Percentiles rank a stretch among this genome's conserved stretches.
Evolutionary conservation across 2,113 vertebrate genomes (phyloP).

Genomic region (Rhinoptilus africanus): DNA sequence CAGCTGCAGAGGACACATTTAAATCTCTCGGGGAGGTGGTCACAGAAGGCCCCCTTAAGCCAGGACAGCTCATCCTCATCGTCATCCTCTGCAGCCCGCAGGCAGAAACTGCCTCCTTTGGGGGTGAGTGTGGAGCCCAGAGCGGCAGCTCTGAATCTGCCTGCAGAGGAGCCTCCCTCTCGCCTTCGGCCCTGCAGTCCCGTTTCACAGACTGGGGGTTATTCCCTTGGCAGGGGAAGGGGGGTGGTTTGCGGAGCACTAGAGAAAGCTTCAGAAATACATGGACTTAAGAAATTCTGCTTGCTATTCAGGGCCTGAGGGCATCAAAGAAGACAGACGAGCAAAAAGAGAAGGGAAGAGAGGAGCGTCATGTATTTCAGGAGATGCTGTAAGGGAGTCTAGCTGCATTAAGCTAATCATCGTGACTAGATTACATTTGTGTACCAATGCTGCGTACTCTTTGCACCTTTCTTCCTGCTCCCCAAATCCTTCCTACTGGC

Average conservation of each 20-base stretch:
- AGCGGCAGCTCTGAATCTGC: not conserved
- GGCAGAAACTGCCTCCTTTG: not conserved
- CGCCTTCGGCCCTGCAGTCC: not conserved
- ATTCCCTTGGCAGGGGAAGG: not conserved
- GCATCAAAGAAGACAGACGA: not conserved
- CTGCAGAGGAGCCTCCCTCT: not conserved
- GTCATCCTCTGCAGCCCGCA: not conserved
- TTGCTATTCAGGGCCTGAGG: not conserved
- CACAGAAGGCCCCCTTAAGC: not conserved
- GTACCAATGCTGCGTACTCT: not conserved
- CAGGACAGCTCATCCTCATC: not conserved
- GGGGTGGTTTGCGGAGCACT: not conserved
- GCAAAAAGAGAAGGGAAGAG: not conserved
- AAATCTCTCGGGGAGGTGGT: not conserved
- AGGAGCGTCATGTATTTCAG: not conserved
- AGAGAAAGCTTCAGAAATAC: not conserved
- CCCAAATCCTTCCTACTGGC: not conserved
- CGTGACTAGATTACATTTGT: not conserved
- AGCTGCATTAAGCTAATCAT: not conserved
- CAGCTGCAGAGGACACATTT: not conserved
- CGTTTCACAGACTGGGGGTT: not conserved
- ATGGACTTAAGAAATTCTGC: not conserved
- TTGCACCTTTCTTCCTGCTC: not conserved
- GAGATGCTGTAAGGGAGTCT: not conserved
- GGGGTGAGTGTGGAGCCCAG: not conserved